Evolutionary conservation across 1,140 invertebrate genomes (phyloP), one percentile per base, ranked within the genome.

Genomic region (Saccostrea cuccullata): DNA sequence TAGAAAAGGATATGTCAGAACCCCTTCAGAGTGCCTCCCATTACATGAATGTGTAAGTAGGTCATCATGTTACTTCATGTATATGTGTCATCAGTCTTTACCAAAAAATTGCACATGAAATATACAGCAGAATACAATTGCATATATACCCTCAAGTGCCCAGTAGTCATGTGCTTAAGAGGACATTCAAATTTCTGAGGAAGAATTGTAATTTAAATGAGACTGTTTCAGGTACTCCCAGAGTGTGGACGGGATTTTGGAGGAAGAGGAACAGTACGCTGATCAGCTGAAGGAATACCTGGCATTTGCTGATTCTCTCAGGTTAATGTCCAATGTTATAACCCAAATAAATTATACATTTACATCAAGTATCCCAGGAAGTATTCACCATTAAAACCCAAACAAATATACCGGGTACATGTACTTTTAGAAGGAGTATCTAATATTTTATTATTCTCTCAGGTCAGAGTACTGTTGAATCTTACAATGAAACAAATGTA

Each of bases 261-360:
- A 98, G 93, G 97, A 98, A 91, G 97, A 98, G 94, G 97, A 98
- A 92, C 96, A 97, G 90, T 96, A 97, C 88, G 97, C 97, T 40
- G 97, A 98, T 95, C 97, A 98, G 94, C 95, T 98, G 84, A 98
- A 98, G 94, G 97, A 98, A 94, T 98, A 98, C 94, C 94, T 97
- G 86, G 97, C 97, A 91, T 97, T 97, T 93, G 97, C 97, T 15
- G 96, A 96, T 83, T 96, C 97, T 0, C 93, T 98, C 58, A 97
- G 97, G 94, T 95, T 64, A 84, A 20, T 12, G 40, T 55, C 26
- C 15, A 13, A 1, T 47, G 47, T 47, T 47, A 47, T 2, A 47
- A 47, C 47, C 47, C 47, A 47, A 9, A 47, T 9, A 47, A 36
- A 36, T 36, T 36, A 36, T 36, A 36, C 30, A 36, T 36, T 36